A percentile compares a stretch with the other conserved stretches of the same genome.
These are phyloP conservation scores for Arvicola amphibius DNA, from an alignment of 2,797 vertebrate genomes.

Conservation along the genomic window DNA sequence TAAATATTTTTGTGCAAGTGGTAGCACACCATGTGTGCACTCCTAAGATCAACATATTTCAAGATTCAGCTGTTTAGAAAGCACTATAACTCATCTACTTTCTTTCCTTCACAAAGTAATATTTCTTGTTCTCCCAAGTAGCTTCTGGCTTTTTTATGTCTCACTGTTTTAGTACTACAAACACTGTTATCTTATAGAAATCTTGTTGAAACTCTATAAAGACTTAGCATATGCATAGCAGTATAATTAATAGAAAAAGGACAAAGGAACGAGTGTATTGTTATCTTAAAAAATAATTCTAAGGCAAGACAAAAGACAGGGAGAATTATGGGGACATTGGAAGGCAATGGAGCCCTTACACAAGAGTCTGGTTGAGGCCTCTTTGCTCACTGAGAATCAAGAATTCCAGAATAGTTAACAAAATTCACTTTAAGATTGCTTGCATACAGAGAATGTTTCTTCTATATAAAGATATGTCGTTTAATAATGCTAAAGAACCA, in stretches of 20 bases:
- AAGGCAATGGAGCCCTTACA: not conserved
- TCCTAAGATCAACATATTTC: not conserved
- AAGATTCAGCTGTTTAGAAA: not conserved
- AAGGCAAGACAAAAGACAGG: not conserved
- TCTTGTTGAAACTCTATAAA: not conserved
- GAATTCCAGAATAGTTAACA: not conserved
- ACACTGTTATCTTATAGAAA: not conserved
- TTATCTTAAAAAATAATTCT: not conserved
- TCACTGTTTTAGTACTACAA: slow-evolving; percentile 3
- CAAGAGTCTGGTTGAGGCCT: not conserved
- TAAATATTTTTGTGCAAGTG: not conserved
- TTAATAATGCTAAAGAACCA: not conserved
- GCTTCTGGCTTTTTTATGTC: not conserved
- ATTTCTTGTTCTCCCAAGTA: not conserved
- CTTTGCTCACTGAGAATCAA: not conserved
- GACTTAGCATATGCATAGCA: not conserved
- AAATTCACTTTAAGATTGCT: not conserved
- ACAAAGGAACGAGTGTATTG: not conserved
- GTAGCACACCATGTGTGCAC: not conserved
- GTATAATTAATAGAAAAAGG: not conserved
- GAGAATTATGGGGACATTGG: too few species aligned
- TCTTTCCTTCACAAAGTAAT: not conserved
- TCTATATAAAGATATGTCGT: not conserved
- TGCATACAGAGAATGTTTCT: not conserved
- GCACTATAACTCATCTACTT: not conserved